Base-by-base conservation (phyloP, 2,113 vertebrate species). In the Scalopus aquaticus region DNA sequence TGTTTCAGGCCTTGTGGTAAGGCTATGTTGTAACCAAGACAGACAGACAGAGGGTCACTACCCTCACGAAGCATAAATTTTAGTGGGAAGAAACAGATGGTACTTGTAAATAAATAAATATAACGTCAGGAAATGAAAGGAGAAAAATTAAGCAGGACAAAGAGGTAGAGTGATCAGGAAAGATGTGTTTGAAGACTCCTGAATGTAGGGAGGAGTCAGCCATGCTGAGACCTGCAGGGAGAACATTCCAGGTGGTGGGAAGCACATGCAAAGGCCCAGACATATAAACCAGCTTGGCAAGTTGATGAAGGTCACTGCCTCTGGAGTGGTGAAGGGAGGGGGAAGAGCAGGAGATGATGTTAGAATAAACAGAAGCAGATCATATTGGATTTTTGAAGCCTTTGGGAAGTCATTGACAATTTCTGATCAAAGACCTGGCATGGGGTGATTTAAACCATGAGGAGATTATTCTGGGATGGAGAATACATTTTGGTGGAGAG, bases 71-170 rank as follows among this genome's bases (percentile, higher is more conserved):
- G 19, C 8, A 6, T 56, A 76, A 6, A 44, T 49, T 93, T 89
- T 81, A 81, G 16, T 35, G 32, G n/a, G 54, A 91, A 76, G 74
- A 93, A 88, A 64, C 26, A 79, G 44, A 51, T 10, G 79, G 24
- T 87, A 44, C 12, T 87, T 91, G 78, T 1, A 84, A 92, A 84
- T 46, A 74, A 86, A 73, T 73, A 42, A 86, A 83, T 73, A 49
- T 26, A 46, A 42, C 76, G 12, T 65, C 49, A 89, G 35, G 12
- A 81, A 85, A 49, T 49, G 16, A 91, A 32, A 84, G 24, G 15
- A n/a, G 54, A 77, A 60, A 60, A 83, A 65, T n/a, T 20, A 74
- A 58, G 42, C 1, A 86, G 49, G 15, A 51, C 49, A 88, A 49
- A 88, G 69, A 94, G 4, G 64, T 32, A 32, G n/a, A n/a, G n/a